Conservation (phyloP, 1,140 invertebrate genomes). For the Cardiocondyla obscurior region DNA sequence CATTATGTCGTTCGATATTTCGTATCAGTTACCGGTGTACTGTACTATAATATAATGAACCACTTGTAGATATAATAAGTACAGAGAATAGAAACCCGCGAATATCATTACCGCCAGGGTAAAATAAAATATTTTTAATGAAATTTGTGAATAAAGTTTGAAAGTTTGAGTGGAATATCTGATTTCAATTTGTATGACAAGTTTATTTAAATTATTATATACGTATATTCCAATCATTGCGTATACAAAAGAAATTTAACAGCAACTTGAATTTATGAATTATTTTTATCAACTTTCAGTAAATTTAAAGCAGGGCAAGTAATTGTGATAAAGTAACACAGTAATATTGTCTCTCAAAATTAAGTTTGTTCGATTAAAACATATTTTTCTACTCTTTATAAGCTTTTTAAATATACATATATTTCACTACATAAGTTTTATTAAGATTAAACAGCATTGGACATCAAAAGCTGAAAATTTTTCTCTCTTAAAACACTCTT, state of each 20-base stretch:
- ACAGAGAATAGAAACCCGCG: neutral
- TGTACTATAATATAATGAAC: constrained; percentile 22
- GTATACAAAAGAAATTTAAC: neutral
- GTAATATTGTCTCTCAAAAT: neutral
- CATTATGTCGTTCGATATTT: constrained; percentile 19
- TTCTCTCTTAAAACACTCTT: neutral
- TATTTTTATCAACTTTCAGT: neutral
- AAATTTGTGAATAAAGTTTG: too few species aligned
- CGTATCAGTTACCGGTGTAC: constrained; percentile 3
- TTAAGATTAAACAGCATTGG: constrained; percentile 11
- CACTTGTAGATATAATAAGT: constrained; percentile 19
- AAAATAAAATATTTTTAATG: constrained; percentile 38
- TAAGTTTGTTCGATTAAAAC: neutral
- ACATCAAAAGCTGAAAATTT: neutral
- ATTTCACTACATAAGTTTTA: neutral
- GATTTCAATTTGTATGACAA: neutral
- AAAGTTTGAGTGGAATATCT: neutral
- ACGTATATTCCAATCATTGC: neutral
- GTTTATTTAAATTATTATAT: neutral
- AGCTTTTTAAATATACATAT: constrained; percentile 7
- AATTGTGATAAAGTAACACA: neutral
- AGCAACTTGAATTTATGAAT: neutral
- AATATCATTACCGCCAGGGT: neutral
- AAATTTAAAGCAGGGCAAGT: neutral
- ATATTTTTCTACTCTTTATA: neutral